Base-by-base conservation (phyloP, 2,113 vertebrate genomes). In the Menidia beryllina region DNA sequence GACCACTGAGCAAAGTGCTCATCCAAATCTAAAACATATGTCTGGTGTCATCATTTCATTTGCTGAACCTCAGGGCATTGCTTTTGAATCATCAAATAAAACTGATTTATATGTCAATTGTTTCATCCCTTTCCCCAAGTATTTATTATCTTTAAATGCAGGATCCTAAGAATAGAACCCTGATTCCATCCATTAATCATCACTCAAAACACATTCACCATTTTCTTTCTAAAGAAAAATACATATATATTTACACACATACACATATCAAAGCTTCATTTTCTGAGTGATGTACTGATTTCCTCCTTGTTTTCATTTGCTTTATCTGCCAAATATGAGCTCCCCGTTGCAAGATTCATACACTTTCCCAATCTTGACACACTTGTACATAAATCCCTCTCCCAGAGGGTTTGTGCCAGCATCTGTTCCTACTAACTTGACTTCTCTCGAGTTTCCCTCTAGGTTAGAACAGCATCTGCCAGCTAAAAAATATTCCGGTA, bases 381-480 rank as follows among this genome's bases (percentile, higher is more conserved):
- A 21, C 48, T 54, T 76, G 60, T 62, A 50, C 7, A 15, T 70
- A 81, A 81, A 84, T 70, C 69, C 74, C 41, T 43, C 27, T 76
- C 85, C 83, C 84, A 25, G 23, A 72, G 69, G 78, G 71, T 79
- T 77, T 81, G 52, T 19, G 57, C 79, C 3, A 52, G 69, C 82
- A 84, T 82, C 86, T 88, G 87, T 74, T 86, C 69, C 73, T 57
- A 45, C 81, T 73, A 80, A 85, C 72, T 72, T 48, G 8, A 66
- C 79, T 70, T 74, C 26, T 59, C 17, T 53, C 17, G 51, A 43
- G 24, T 17, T 45, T 81, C 83, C 86, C 90, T 82, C 38, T 41
- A 72, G 79, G 77, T 88, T 79, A 68, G 79, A 64, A 56, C 67
- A 74, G 62, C 84, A 82, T 85, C 84, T 89, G 85, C 59, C 79